These are phyloP conservation scores for Pogoniulus pusillus DNA, from an alignment of 2,797 vertebrate genomes.

Conservation along the genomic window DNA sequence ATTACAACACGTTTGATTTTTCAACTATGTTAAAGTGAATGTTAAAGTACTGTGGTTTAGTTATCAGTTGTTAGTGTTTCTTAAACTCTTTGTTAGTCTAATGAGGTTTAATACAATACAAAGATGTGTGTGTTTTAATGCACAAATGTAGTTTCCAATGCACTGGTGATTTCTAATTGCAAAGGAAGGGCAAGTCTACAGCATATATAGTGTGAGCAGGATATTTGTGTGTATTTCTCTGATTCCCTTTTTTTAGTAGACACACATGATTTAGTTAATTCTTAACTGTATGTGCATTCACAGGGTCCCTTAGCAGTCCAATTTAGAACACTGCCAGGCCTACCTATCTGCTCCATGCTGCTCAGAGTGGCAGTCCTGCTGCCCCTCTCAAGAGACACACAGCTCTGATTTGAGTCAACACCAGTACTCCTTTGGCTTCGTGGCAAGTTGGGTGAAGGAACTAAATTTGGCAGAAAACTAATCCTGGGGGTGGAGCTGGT, in stretches of 20 bases:
- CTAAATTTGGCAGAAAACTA: not conserved
- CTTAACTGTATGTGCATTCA: not conserved
- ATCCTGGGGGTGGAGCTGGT: not conserved
- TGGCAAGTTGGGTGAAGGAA: not conserved
- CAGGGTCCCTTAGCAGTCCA: not conserved
- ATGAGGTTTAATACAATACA: not conserved
- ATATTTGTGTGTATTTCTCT: not conserved
- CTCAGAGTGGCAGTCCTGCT: not conserved
- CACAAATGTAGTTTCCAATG: not conserved
- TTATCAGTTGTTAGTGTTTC: not conserved
- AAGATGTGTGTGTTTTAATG: not conserved
- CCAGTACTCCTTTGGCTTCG: not conserved
- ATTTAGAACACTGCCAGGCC: accelerated
- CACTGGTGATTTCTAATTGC: not conserved
- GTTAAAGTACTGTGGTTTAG: not conserved
- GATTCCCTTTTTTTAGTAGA: not conserved
- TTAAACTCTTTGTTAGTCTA: not conserved
- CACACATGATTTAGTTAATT: not conserved
- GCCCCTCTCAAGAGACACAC: not conserved
- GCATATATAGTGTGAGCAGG: not conserved
- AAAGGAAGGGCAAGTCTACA: not conserved
- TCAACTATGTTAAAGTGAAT: not conserved
- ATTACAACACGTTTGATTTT: not conserved
- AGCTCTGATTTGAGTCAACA: not conserved
- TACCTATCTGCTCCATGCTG: not conserved